phyloP scores from a whole-genome alignment of 2,797 vertebrate species.

The Betta splendens region DNA sequence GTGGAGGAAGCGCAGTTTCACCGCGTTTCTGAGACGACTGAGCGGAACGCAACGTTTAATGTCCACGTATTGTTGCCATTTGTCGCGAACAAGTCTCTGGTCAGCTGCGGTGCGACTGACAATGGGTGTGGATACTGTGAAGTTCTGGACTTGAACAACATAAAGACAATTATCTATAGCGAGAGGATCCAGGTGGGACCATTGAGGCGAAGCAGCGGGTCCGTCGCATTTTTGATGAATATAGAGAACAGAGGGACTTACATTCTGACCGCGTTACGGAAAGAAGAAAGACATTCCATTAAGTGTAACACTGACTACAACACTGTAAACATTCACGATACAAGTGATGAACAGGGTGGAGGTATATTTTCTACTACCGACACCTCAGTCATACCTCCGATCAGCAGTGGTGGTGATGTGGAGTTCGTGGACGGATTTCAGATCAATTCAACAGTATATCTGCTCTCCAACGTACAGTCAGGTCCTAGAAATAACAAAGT shows the following conservation, averaged over 20 bases:
- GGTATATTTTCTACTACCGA: conserved; percentile 33
- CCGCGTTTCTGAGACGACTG: conserved; percentile 9
- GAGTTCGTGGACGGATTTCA: conserved; percentile 78
- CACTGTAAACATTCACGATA: conserved; percentile 33
- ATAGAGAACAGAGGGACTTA: conserved; percentile 28
- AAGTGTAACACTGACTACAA: fast-evolving
- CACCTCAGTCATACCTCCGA: fast-evolving
- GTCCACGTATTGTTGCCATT: conserved; percentile 70
- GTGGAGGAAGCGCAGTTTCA: fast-evolving
- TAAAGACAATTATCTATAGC: conserved; percentile 35
- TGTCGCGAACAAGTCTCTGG: conserved; percentile 21
- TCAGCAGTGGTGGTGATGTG: fast-evolving
- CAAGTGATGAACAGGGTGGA: fast-evolving
- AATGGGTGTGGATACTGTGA: conserved; percentile 64
- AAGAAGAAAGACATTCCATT: fast-evolving
- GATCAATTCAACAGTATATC: conserved; percentile 37
- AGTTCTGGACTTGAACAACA: conserved; percentile 59
- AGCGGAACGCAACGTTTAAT: conserved; percentile 30
- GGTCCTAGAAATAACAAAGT: neutral
- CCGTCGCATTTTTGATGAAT: conserved; percentile 57
- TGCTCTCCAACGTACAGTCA: conserved; percentile 60
- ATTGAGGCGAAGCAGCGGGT: neutral
- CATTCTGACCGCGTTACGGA: conserved; percentile 53
- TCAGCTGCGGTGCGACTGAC: conserved; percentile 64
- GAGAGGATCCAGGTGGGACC: conserved; percentile 45